Evolutionary conservation across 2,797 vertebrate species (phyloP).

Genomic region (Scleropages formosus): DNA sequence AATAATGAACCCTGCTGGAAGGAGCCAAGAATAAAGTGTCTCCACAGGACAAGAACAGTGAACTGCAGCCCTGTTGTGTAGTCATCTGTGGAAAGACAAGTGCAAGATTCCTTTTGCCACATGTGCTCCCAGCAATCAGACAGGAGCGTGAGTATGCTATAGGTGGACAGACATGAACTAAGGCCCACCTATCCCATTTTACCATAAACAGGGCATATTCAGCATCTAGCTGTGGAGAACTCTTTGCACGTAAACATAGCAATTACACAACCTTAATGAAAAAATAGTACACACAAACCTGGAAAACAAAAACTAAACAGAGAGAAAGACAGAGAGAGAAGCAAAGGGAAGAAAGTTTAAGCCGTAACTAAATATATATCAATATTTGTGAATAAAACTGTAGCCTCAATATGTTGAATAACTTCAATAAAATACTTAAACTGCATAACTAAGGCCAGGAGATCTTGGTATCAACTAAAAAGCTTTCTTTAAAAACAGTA

Average conservation of each 20-base stretch:
- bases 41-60: not conserved
- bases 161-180: not conserved
- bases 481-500: too few relatives aligned
- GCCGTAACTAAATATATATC: not conserved
- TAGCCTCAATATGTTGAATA: constrained; percentile 3
- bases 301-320: not conserved
- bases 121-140: not conserved
- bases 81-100: not conserved
- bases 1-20: too few relatives aligned
- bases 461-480: too few relatives aligned
- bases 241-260: constrained; percentile 24
- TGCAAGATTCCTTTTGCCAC: not conserved
- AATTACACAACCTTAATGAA: constrained; percentile 31
- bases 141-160: too few relatives aligned
- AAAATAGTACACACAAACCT: constrained; percentile 7
- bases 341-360: not conserved
- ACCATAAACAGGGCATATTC: not conserved
- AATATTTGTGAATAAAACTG: not conserved
- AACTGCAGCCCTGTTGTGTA: not conserved
- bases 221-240: not conserved
- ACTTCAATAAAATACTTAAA: not conserved
- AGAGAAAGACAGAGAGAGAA: not conserved
- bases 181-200: not conserved
- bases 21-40: too few relatives aligned
- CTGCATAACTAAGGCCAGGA: too few relatives aligned